A percentile compares a stretch with the other conserved stretches of the same genome.
phyloP scores from a whole-genome alignment of 1,140 invertebrate species.

The Tribolium castaneum region DNA sequence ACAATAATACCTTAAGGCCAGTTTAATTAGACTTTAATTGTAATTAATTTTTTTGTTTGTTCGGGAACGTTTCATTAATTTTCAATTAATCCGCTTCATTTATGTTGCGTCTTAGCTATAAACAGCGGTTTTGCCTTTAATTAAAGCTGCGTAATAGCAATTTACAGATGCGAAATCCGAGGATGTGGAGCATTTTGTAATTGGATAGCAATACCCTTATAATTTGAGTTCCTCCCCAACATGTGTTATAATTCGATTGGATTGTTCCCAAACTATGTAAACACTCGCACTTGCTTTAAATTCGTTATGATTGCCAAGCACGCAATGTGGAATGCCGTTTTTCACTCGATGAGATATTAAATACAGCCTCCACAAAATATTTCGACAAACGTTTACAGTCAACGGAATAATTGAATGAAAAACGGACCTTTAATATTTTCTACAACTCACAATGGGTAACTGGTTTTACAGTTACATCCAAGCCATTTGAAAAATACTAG shows the following conservation, averaged over 20 bases:
- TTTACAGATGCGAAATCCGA: slow-evolving; percentile 43
- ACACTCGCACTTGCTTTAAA: slow-evolving; percentile 4
- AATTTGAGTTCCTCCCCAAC: slow-evolving; percentile 27
- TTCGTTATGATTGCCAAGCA: background rate
- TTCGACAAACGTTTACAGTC: background rate
- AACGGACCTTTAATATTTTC: background rate
- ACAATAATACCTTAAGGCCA: slow-evolving; percentile 13
- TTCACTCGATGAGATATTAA: background rate
- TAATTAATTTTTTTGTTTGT: slow-evolving; percentile 15
- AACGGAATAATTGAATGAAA: background rate
- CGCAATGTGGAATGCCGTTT: background rate
- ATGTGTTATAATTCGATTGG: slow-evolving; percentile 34
- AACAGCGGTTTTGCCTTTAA: slow-evolving; percentile 48
- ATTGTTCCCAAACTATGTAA: slow-evolving; percentile 28
- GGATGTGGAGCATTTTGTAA: slow-evolving; percentile 35
- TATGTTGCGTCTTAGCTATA: slow-evolving; percentile 38
- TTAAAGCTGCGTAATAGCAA: slow-evolving; percentile 48
- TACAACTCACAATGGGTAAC: background rate
- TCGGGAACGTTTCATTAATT: slow-evolving; percentile 45
- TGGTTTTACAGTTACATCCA: background rate
- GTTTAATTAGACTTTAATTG: slow-evolving; percentile 15
- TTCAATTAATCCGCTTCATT: slow-evolving; percentile 44
- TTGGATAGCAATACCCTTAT: slow-evolving; percentile 30
- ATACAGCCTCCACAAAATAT: background rate
- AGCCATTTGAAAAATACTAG: too few species aligned